phyloP scores from a whole-genome alignment of 2,113 vertebrate species.

The Drymodes brunneopygia region DNA sequence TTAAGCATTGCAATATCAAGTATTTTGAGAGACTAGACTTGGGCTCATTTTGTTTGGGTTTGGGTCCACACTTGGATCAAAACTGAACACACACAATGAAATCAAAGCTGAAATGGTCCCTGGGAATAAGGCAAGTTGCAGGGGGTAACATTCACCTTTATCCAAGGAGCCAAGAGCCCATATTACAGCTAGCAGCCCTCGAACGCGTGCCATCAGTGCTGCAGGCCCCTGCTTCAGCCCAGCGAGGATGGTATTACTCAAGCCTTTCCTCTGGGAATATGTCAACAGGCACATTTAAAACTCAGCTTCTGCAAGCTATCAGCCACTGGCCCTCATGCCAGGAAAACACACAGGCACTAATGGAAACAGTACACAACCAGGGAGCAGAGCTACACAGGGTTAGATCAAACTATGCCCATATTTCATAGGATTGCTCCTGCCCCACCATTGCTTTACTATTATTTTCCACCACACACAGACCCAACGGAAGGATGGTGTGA shows the following conservation, averaged over 20 bases:
- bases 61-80: not conserved
- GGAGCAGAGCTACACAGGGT: not conserved
- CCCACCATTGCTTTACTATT: not conserved
- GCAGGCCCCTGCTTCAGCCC: not conserved
- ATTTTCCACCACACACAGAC: not conserved
- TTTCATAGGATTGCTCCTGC: not conserved
- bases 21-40: not conserved
- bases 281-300: not conserved
- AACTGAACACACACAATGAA: not conserved
- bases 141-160: not conserved
- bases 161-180: not conserved
- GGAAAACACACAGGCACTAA: not conserved
- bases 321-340: not conserved
- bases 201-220: rapidly evolving
- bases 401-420: not conserved
- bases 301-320: conserved; percentile 16
- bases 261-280: not conserved
- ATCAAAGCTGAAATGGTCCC: not conserved
- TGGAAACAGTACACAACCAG: not conserved
- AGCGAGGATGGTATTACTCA: not conserved
- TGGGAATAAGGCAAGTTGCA: rapidly evolving
- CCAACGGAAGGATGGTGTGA: rapidly evolving
- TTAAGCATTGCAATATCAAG: not conserved
- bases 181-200: not conserved
- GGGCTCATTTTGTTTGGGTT: not conserved